phyloP scores from a whole-genome alignment of 2,888 invertebrate species.

The Crioceris asparagi region DNA sequence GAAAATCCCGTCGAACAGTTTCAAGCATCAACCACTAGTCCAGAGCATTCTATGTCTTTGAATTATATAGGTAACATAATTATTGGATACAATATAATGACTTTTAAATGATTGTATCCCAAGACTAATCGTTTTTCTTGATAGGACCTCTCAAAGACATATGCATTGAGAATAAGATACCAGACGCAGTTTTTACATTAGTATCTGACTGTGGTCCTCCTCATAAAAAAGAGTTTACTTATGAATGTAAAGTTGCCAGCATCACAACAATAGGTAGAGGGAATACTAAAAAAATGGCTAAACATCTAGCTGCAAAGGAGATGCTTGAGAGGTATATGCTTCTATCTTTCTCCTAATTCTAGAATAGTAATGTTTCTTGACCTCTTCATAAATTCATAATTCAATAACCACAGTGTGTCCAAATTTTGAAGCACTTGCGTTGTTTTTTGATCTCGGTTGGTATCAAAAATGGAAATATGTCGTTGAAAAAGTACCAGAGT shows the following conservation, averaged over 20 bases:
- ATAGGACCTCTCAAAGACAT: conserved; percentile 34
- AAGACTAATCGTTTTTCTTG: background rate
- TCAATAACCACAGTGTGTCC: background rate
- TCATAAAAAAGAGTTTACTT: conserved; percentile 52
- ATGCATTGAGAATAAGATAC: conserved; percentile 40
- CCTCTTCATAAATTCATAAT: no score
- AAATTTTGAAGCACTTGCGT: no score
- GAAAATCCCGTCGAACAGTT: conserved; percentile 25
- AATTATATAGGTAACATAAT: conserved; percentile 18
- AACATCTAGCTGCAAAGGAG: conserved; percentile 48
- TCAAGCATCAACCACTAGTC: conserved; percentile 20
- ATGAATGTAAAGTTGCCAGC: conserved; percentile 44
- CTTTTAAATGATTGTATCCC: background rate
- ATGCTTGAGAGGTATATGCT: conserved; percentile 30
- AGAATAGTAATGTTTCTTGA: background rate
- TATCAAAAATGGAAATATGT: no score
- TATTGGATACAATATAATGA: conserved; percentile 3
- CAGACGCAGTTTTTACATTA: conserved; percentile 43
- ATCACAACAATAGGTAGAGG: conserved; percentile 46
- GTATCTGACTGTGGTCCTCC: conserved; percentile 56
- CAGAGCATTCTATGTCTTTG: conserved; percentile 10
- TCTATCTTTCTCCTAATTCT: background rate
- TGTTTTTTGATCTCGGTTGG: no score
- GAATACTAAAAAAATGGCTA: conserved; percentile 54
- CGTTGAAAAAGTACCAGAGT: no score